These are phyloP conservation scores for Menidia menidia DNA, from an alignment of 2,797 vertebrate species.

Conservation along the genomic window DNA sequence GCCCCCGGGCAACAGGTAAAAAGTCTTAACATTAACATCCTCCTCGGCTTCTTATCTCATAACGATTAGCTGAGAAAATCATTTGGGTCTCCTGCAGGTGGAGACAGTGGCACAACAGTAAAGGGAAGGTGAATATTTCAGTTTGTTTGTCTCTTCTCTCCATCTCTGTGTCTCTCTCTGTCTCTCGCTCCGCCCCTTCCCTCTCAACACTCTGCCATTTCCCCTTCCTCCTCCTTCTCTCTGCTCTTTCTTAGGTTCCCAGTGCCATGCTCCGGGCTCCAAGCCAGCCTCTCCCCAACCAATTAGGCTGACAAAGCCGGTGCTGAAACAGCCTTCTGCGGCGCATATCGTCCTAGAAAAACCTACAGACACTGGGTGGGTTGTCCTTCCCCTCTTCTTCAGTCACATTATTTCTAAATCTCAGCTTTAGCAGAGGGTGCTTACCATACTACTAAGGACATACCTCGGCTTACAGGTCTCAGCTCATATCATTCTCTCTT, in stretches of 20 bases:
- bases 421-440: slow-evolving; percentile 5
- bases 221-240: slow-evolving; percentile 11
- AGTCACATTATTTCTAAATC: slow-evolving; percentile 1
- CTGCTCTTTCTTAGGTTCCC: slow-evolving; percentile 72
- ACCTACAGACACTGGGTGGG: slow-evolving; percentile 86
- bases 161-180: slow-evolving; percentile 21
- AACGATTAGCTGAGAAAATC: neutral
- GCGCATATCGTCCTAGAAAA: slow-evolving; percentile 83
- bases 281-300: slow-evolving; percentile 84
- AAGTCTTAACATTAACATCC: neutral
- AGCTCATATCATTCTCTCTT: slow-evolving; percentile 1
- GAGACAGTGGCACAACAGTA: slow-evolving; percentile 51
- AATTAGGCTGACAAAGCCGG: slow-evolving; percentile 84
- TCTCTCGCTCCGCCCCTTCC: slow-evolving; percentile 9
- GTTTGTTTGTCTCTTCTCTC: slow-evolving; percentile 12
- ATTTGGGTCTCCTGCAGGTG: slow-evolving; percentile 67
- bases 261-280: slow-evolving; percentile 42
- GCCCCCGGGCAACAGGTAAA: slow-evolving; percentile 67
- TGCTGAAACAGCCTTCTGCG: slow-evolving; percentile 51
- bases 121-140: slow-evolving; percentile 13
- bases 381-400: slow-evolving; percentile 25
- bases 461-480: slow-evolving; percentile 29
- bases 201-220: slow-evolving; percentile 1
- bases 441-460: slow-evolving; percentile 18
- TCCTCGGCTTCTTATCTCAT: neutral